These are phyloP conservation scores for Trypoxylon attenuatum DNA, from an alignment of 2,888 invertebrate species.

Conservation along the genomic window DNA sequence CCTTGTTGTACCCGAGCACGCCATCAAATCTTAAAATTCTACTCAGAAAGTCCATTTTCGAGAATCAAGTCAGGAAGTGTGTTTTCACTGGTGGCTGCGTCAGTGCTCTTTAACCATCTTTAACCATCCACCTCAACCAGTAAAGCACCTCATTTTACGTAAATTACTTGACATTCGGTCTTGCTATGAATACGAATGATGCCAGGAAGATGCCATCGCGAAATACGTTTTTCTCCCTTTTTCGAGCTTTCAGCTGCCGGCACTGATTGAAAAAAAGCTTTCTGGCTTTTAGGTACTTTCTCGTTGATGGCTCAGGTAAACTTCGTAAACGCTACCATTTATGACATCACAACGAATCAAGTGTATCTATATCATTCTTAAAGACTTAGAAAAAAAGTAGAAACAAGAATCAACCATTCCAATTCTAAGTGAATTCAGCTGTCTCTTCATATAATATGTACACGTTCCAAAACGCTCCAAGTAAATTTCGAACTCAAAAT, in stretches of 20 bases:
- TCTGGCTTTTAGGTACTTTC: no score
- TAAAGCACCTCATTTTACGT: conserved; percentile 1
- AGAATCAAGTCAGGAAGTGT: background rate
- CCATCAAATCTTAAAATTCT: background rate
- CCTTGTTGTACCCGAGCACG: background rate
- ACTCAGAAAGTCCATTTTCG: background rate
- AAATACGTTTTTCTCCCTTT: background rate
- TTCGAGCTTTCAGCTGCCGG: background rate
- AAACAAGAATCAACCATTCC: no score
- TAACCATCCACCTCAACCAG: background rate
- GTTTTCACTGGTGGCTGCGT: background rate
- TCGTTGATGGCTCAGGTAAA: no score
- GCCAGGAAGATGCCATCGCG: background rate
- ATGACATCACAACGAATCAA: no score
- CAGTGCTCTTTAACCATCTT: background rate
- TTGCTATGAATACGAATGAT: background rate
- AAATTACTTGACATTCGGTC: conserved; percentile 5
- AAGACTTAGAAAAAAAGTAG: no score
- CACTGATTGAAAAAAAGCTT: no score
- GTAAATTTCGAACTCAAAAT: no score
- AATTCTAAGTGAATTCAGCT: no score
- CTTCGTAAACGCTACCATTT: no score
- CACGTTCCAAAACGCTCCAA: no score
- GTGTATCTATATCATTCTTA: no score
- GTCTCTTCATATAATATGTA: no score